Evolutionary conservation across 1,140 invertebrate genomes (phyloP).

Genomic region (Zophobas morio): DNA sequence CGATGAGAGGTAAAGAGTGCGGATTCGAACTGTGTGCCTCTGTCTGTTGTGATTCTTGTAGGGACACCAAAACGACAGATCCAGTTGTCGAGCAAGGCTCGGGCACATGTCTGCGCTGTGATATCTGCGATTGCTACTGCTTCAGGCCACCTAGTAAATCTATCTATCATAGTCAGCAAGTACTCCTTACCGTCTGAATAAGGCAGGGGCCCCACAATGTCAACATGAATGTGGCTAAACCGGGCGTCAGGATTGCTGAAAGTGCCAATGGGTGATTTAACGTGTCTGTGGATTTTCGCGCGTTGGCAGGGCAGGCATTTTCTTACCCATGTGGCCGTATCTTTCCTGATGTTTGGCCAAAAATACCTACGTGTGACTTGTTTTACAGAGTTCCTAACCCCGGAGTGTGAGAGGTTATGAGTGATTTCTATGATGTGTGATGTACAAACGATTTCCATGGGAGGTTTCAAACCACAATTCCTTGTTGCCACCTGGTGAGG

Average conservation of each 20-base stretch:
- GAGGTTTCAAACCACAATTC: background rate
- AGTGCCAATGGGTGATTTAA: constrained; percentile 1
- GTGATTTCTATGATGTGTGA: constrained; percentile 53
- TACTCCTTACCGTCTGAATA: background rate
- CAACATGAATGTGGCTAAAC: constrained; percentile 48
- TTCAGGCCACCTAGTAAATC: background rate
- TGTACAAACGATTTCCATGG: background rate
- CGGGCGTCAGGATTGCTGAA: background rate
- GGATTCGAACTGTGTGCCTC: too few relatives aligned
- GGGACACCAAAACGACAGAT: constrained; percentile 11
- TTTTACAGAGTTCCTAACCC: constrained; percentile 43
- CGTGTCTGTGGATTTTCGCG: too few relatives aligned
- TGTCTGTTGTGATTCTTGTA: constrained; percentile 9
- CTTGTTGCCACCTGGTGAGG: background rate
- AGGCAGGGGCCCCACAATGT: background rate
- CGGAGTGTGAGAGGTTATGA: constrained; percentile 47
- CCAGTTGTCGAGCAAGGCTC: background rate
- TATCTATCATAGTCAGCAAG: background rate
- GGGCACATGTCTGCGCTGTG: background rate
- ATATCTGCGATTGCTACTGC: constrained; percentile 18
- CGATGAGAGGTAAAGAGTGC: constrained; percentile 64
- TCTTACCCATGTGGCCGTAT: too few relatives aligned
- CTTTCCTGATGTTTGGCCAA: too few relatives aligned
- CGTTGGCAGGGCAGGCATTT: too few relatives aligned
- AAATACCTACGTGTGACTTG: constrained; percentile 1